Conservation (phyloP, 1,140 invertebrate species). For the Ooceraea biroi region DNA sequence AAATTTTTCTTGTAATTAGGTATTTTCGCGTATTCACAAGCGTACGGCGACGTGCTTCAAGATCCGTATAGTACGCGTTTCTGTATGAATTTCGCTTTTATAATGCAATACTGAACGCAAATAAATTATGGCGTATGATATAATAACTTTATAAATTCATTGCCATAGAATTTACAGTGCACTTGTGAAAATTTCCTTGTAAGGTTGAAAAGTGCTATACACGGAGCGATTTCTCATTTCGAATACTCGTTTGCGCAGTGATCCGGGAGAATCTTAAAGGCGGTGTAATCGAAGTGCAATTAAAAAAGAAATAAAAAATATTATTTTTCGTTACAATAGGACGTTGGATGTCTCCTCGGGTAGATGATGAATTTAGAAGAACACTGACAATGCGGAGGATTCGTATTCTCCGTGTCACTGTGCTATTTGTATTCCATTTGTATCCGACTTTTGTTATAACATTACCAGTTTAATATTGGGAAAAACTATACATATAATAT, state of each 20-base stretch:
- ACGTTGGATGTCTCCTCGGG: constrained; percentile 37
- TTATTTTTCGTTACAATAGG: constrained; percentile 71
- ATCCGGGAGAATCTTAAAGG: constrained; percentile 21
- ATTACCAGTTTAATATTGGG: constrained; percentile 9
- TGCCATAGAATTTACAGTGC: background rate
- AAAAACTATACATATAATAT: constrained; percentile 26
- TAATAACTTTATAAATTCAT: constrained; percentile 11
- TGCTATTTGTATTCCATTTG: constrained; percentile 28
- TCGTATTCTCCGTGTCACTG: constrained; percentile 49
- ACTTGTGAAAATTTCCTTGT: background rate
- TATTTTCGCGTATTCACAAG: background rate
- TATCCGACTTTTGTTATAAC: background rate
- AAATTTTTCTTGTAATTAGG: constrained; percentile 46
- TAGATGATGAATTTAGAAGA: constrained; percentile 58
- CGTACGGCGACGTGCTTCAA: constrained; percentile 60
- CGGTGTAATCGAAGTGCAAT: constrained; percentile 68
- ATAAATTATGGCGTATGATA: background rate
- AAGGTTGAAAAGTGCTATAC: background rate
- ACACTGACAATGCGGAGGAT: background rate
- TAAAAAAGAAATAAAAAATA: constrained; percentile 57
- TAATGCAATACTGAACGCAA: background rate
- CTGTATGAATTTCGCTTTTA: constrained; percentile 3
- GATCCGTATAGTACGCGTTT: constrained; percentile 25
- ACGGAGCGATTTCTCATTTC: constrained; percentile 8
- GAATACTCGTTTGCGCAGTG: constrained; percentile 39